Base-by-base conservation (phyloP, 1,140 invertebrate species). In the Cotesia typhae region DNA sequence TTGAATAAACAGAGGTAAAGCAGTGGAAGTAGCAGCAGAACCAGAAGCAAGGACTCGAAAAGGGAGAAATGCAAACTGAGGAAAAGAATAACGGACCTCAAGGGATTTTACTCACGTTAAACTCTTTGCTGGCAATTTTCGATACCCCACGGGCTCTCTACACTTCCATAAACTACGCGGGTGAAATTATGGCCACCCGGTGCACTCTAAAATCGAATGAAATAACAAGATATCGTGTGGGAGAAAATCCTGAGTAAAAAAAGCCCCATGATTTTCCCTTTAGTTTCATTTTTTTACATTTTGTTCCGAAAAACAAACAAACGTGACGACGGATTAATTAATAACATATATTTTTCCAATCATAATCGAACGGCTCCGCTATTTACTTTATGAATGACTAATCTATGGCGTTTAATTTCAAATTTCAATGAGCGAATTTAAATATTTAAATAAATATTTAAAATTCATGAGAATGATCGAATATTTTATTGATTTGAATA, bases 111-210 rank as follows among this genome's bases (percentile, higher is more conserved):
- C 51, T 36, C 66, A 36, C 47, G 70, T 71, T 63, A 71, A 65
- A 47, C 52, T 57, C 60, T 65, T 65, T 65, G 51, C 60, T 61
- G 37, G 47, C 51, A 61, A 64, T 71, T 71, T 71, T 71, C 70
- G 70, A 71, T 71, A 71, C 63, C 35, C 61, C 60, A 63, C 59
- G 4, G 10, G 28, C 28, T 28, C 28, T 28, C 28, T 28, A 28
- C 28, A 28, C 51, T 47, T 51, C 61, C 64, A 65, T 65, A 71
- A 71, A 28, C 55, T 65, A 12, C 20, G 51, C n/a, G 12, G 59
- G 59, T 17, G 70, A 71, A 71, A 71, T 71, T 71, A 71, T 71
- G 61, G 36, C 28, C 70, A 71, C 70, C 70, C 64, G 70, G 70
- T 51, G 52, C 70, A 71, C 70, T 37, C 38, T 47, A 55, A 61